Evolutionary conservation across 2,888 invertebrate genomes (phyloP).

Genomic region (Rotaria socialis): DNA sequence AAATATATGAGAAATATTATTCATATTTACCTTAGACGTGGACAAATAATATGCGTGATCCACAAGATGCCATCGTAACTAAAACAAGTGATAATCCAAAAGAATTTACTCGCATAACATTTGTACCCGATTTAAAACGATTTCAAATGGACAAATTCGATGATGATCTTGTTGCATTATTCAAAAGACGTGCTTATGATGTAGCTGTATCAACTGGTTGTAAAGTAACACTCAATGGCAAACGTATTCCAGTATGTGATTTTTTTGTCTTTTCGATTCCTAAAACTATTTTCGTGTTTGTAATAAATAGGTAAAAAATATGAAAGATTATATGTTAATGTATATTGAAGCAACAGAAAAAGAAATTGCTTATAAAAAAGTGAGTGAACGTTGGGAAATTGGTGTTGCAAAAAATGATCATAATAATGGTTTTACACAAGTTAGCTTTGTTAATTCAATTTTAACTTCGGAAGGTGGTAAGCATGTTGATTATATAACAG

Average conservation of each 20-base stretch:
- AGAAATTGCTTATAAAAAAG: slow-evolving; percentile 51
- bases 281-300: background rate
- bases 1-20: background rate
- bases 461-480: slow-evolving; percentile 96
- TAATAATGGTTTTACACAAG: slow-evolving; percentile 70
- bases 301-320: background rate
- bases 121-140: slow-evolving; percentile 84
- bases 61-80: slow-evolving; percentile 76
- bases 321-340: slow-evolving; percentile 32
- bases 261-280: background rate
- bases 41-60: slow-evolving; percentile 88
- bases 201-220: slow-evolving; percentile 88
- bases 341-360: background rate
- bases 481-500: slow-evolving; percentile 89
- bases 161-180: slow-evolving; percentile 81
- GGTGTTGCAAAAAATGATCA: slow-evolving; percentile 69
- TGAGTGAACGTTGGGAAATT: slow-evolving; percentile 88
- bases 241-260: slow-evolving; percentile 66
- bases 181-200: slow-evolving; percentile 89
- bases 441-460: slow-evolving; percentile 97
- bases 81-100: slow-evolving; percentile 59
- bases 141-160: slow-evolving; percentile 91
- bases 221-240: slow-evolving; percentile 83
- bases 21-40: slow-evolving; percentile 66
- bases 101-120: slow-evolving; percentile 70